A percentile compares a stretch with the other conserved stretches of the same genome.
phyloP scores from a whole-genome alignment of 2,797 vertebrate genomes.

The Catharus ustulatus region DNA sequence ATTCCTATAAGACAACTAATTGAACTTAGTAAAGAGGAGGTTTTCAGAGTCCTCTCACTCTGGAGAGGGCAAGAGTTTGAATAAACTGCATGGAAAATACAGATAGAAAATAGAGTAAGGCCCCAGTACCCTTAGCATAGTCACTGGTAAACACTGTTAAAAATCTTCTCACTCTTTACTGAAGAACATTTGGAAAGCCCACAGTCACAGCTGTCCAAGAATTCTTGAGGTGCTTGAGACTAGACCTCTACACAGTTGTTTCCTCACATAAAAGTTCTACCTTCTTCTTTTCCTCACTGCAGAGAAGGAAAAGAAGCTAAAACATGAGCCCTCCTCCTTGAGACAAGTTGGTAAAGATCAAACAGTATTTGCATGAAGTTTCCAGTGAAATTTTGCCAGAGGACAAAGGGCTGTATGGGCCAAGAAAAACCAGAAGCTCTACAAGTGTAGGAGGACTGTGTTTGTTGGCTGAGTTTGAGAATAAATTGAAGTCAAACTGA shows the following conservation, averaged over 20 bases:
- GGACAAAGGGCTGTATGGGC: neutral
- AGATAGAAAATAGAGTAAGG: neutral
- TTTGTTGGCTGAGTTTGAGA: conserved; percentile 22
- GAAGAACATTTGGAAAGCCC: neutral
- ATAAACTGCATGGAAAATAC: neutral
- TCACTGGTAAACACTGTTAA: neutral
- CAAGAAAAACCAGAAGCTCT: conserved; percentile 55
- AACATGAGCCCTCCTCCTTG: neutral
- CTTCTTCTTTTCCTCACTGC: neutral
- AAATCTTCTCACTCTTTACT: neutral
- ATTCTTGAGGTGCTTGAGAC: neutral
- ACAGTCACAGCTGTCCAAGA: neutral
- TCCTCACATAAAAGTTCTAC: neutral
- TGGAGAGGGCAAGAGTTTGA: neutral
- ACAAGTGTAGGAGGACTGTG: conserved; percentile 17
- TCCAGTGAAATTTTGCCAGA: conserved; percentile 21
- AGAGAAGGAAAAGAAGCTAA: neutral
- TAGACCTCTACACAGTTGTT: neutral
- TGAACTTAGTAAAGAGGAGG: neutral
- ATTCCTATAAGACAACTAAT: neutral
- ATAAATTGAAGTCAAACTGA: neutral
- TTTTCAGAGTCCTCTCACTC: neutral
- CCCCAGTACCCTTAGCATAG: neutral
- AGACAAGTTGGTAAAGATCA: neutral
- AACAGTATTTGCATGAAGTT: neutral